Conservation (phyloP, 2,113 vertebrate genomes). For the Alethe diademata region DNA sequence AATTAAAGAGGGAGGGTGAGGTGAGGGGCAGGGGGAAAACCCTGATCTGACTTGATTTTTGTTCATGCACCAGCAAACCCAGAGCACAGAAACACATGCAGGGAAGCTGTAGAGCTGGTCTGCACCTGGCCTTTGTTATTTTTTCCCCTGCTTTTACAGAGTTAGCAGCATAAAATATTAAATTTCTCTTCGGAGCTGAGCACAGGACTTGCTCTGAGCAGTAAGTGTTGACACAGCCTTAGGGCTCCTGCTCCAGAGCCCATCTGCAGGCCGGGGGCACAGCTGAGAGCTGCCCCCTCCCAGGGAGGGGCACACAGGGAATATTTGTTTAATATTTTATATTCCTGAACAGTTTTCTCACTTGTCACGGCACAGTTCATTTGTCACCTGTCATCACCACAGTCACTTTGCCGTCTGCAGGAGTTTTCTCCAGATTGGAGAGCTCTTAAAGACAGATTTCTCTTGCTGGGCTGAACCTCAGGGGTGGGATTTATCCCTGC, state of each 20-base stretch:
- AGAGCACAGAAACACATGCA: neutral
- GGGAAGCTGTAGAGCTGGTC: neutral
- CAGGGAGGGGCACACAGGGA: neutral
- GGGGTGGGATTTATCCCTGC: neutral
- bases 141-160: neutral
- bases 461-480: neutral
- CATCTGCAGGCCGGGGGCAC: neutral
- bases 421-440: conserved; percentile 43
- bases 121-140: neutral
- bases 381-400: conserved; percentile 54
- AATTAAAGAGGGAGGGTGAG: neutral
- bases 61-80: neutral
- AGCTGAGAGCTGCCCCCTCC: neutral
- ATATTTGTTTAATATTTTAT: conserved; percentile 23
- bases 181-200: neutral
- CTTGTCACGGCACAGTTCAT: conserved; percentile 51
- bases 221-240: neutral
- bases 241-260: neutral
- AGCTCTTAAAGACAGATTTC: conserved; percentile 30
- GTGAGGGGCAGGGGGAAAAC: rapidly evolving
- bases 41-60: neutral
- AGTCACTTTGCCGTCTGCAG: conserved; percentile 26
- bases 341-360: conserved; percentile 40
- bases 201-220: neutral
- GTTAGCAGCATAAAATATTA: conserved; percentile 47